These are phyloP conservation scores for Dicranocentrus wangi DNA, from an alignment of 2,888 invertebrate species.

Conservation along the genomic window DNA sequence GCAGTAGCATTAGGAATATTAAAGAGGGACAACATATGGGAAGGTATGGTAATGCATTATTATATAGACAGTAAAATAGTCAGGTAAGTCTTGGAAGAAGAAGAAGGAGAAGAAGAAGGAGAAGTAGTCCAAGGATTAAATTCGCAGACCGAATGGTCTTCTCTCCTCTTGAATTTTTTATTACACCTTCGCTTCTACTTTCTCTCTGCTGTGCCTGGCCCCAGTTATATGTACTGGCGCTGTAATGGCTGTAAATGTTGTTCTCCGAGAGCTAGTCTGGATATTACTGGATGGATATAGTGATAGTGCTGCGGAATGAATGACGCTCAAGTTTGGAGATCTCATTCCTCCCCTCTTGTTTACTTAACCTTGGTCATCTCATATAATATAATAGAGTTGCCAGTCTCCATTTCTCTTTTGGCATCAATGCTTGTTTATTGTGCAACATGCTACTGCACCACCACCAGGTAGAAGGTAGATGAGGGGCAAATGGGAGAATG, in stretches of 20 bases:
- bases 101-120: not conserved
- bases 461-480: too few relatives aligned
- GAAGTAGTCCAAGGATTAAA: conserved; percentile 50
- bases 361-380: conserved; percentile 32
- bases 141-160: conserved; percentile 40
- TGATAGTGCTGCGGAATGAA: conserved; percentile 10
- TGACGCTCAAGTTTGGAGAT: conserved; percentile 30
- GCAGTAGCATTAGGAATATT: conserved; percentile 5
- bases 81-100: not conserved
- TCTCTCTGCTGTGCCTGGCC: too few relatives aligned
- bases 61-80: conserved; percentile 9
- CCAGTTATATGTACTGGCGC: too few relatives aligned
- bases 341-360: conserved; percentile 24
- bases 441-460: too few relatives aligned
- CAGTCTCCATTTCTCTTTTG: conserved; percentile 15
- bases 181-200: conserved; percentile 38
- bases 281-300: not conserved
- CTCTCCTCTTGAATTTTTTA: conserved; percentile 52
- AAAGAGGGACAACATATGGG: conserved; percentile 17
- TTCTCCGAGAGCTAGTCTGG: too few relatives aligned
- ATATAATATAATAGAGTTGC: conserved; percentile 24
- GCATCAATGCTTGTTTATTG: conserved; percentile 32
- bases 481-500: not conserved
- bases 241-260: too few relatives aligned
- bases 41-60: conserved; percentile 29